Evolutionary conservation across 1,140 invertebrate species (phyloP), one percentile per base, ranked within the genome.

Genomic region (Halictus rubicundus): DNA sequence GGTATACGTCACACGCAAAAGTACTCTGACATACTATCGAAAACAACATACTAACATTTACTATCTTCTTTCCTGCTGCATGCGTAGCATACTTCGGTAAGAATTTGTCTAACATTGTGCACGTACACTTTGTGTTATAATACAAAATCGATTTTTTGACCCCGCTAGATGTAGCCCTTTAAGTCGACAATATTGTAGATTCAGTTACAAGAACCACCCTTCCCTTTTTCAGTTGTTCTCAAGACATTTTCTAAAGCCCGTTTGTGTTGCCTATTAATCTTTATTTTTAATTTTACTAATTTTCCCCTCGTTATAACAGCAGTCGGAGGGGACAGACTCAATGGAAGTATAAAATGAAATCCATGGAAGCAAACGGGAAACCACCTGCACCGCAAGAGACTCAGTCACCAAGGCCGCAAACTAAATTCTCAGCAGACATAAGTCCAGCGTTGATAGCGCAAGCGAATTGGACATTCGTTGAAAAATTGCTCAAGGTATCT

Each of bases 391-490:
- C 89, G 19, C 92, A 93, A 82, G 92, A 93, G 88, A 91, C 90
- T 42, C 91, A 92, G 64, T 93, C 92, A 0, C 92, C 92, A 79
- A 90, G 93, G 80, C 92, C 92, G 71, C 92, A 91, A 84, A 92
- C 91, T 68, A 95, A 93, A 87, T 90, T 92, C 60, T 93, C 89
- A 37, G 90, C 91, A 80, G 96, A 96, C 82, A 95, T 95, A 83
- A 96, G 96, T 80, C 96, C 96, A 8, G 96, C 97, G 8, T 93
- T 97, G n/a, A 97, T 98, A 85, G 98, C 98, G n/a, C 98, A 99
- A 92, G 98, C 98, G 21, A 99, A 99, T 93, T 99, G 98, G 96
- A 98, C 97, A 59, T 99, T 99, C 94, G 98, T 99, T 25, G 98
- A 99, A 90, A 98, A 98, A 89, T 94, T 99, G 81, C 94, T 99